Evolutionary conservation across 2,888 invertebrate species (phyloP).

Genomic region (Chymomyza fuscimana): DNA sequence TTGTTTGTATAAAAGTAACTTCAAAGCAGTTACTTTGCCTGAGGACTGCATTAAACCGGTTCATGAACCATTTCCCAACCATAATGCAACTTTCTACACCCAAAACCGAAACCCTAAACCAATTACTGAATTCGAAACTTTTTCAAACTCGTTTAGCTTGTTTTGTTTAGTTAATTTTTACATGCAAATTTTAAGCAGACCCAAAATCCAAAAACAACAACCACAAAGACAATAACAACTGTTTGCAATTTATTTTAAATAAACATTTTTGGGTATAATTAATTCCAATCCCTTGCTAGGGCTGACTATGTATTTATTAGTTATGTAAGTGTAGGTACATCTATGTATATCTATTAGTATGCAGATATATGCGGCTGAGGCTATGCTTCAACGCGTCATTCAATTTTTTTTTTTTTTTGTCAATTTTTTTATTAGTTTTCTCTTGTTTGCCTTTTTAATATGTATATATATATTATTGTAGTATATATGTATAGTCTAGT

Average conservation of each 20-base stretch:
- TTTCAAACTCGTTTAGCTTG: not conserved
- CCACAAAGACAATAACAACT: conserved; percentile 7
- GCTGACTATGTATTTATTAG: not conserved
- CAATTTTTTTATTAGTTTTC: conserved; percentile 2
- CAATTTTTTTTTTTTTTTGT: not conserved
- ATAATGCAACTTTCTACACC: not conserved
- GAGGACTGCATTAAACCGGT: not conserved
- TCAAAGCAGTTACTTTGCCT: no score
- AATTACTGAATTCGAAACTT: not conserved
- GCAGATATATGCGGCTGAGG: conserved; percentile 1
- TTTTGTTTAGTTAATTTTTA: not conserved
- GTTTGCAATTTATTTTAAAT: conserved; percentile 58
- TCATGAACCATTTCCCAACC: not conserved
- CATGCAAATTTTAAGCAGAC: no score
- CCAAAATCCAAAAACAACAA: not conserved
- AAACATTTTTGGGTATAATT: conserved; percentile 36
- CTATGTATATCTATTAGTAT: conserved; percentile 14
- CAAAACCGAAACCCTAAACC: not conserved
- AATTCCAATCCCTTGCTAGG: conserved; percentile 30
- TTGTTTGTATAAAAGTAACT: no score
- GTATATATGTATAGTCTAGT: not conserved
- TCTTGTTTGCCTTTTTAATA: conserved; percentile 10
- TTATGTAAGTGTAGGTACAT: conserved; percentile 36
- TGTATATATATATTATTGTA: conserved; percentile 4
- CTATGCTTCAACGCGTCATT: conserved; percentile 1